Percentiles rank a stretch among this genome's conserved stretches.
Evolutionary conservation across 2,888 invertebrate species (phyloP).

Genomic region (Epistrophella euchroma): DNA sequence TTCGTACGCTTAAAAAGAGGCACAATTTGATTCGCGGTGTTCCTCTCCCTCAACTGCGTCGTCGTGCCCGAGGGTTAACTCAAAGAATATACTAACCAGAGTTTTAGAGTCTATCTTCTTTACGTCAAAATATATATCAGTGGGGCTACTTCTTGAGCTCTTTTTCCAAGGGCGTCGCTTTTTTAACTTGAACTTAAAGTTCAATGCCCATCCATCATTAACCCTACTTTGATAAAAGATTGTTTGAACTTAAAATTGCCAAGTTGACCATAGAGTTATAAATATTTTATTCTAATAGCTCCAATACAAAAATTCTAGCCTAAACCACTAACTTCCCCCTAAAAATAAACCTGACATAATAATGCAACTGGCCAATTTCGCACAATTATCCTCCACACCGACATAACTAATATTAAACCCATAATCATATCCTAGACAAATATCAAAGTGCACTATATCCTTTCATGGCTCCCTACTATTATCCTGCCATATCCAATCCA

Average conservation of each 20-base stretch:
- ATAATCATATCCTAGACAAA: constrained; percentile 65
- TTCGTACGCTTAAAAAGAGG: too few species aligned
- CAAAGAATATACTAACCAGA: too few species aligned
- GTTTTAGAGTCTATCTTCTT: too few species aligned
- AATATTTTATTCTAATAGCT: constrained; percentile 57
- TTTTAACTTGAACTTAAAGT: not conserved
- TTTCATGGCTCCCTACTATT: not conserved
- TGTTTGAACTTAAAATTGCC: not conserved
- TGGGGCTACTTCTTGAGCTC: not conserved
- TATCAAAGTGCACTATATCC: constrained; percentile 57
- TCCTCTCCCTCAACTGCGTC: too few species aligned
- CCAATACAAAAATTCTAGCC: constrained; percentile 14
- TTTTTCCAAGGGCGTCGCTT: not conserved
- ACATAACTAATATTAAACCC: constrained; percentile 45
- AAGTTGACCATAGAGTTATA: constrained; percentile 15
- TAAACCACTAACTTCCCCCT: constrained; percentile 17
- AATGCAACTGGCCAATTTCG: constrained; percentile 66
- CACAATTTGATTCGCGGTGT: too few species aligned
- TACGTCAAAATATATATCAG: too few species aligned
- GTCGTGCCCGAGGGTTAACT: too few species aligned
- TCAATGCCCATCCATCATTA: not conserved
- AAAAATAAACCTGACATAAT: constrained; percentile 25
- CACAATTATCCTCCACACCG: constrained; percentile 63
- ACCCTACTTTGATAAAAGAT: not conserved
- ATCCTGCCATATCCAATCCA: constrained; percentile 11